Conservation (phyloP, 1,140 invertebrate species). For the Atta texana region DNA sequence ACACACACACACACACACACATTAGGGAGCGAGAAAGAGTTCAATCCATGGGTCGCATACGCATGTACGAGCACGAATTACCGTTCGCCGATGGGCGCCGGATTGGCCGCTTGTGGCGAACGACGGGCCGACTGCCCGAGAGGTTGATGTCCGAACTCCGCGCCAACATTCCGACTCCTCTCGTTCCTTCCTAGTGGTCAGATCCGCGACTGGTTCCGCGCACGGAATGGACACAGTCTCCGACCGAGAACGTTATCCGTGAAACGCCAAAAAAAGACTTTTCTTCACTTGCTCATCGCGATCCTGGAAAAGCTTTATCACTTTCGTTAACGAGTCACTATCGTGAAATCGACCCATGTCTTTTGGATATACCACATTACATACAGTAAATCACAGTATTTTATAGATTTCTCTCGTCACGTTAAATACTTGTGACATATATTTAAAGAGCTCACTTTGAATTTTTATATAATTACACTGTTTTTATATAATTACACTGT, state of each 20-base stretch:
- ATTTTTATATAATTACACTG: neutral
- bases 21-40: neutral
- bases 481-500: neutral
- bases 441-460: neutral
- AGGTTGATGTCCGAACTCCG: conserved; percentile 80
- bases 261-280: conserved; percentile 18
- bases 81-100: conserved; percentile 51
- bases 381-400: neutral
- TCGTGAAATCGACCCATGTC: neutral
- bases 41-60: conserved; percentile 5
- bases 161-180: conserved; percentile 80
- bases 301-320: conserved; percentile 36
- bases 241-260: neutral
- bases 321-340: conserved; percentile 57
- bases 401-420: neutral
- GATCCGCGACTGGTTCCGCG: conserved; percentile 53
- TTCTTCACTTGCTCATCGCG: neutral
- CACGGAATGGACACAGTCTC: neutral
- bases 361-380: neutral
- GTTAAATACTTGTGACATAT: neutral
- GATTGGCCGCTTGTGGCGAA: conserved; percentile 57
- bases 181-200: conserved; percentile 73
- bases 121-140: conserved; percentile 62
- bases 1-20: too few species aligned
- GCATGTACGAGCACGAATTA: conserved; percentile 44